These are phyloP conservation scores for Nothura maculosa DNA, from an alignment of 2,797 vertebrate genomes.

Conservation along the genomic window DNA sequence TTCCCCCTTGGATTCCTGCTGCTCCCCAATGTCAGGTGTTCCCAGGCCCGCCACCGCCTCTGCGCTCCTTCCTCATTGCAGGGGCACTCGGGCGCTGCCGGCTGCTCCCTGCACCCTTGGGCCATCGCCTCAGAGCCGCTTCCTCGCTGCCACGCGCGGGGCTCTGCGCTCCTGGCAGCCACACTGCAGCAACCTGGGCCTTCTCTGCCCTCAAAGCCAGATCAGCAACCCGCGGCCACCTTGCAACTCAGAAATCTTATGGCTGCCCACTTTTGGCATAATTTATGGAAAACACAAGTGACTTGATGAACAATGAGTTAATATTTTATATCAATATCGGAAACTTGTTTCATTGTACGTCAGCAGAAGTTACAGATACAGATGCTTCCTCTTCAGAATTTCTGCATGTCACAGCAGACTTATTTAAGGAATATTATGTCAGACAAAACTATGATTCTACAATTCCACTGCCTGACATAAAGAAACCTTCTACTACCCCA, in stretches of 20 bases:
- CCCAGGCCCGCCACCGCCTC: not conserved
- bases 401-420: not conserved
- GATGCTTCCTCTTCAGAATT: not conserved
- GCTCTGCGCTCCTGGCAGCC: accelerated
- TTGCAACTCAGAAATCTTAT: not conserved
- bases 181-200: accelerated
- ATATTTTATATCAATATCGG: not conserved
- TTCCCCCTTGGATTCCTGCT: not conserved
- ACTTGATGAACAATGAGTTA: not conserved
- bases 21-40: not conserved
- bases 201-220: not conserved
- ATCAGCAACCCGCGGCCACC: not conserved
- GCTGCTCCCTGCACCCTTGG: not conserved
- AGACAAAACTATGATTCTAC: not conserved
- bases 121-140: not conserved
- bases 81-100: not conserved
- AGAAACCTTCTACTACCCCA: not conserved
- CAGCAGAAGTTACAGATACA: not conserved
- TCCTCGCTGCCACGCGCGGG: not conserved
- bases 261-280: not conserved
- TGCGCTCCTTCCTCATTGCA: not conserved
- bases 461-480: not conserved
- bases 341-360: not conserved
- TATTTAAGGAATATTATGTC: not conserved
- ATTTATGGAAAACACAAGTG: not conserved